Base-by-base conservation (phyloP, 2,888 invertebrate species). In the Lepidonotus clava region DNA sequence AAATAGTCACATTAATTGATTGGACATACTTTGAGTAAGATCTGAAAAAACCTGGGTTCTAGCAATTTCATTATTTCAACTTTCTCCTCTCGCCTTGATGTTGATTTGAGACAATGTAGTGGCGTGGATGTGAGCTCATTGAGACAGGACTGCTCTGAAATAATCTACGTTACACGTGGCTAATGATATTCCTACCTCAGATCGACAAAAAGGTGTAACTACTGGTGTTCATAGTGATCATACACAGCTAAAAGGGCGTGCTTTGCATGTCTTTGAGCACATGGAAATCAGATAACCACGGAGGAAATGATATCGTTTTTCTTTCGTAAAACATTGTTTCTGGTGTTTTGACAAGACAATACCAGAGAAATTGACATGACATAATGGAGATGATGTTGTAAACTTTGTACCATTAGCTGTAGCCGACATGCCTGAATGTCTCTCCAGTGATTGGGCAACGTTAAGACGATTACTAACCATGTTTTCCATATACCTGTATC, bases 401-500 rank as follows among this genome's bases (percentile, higher is more conserved):
- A 71, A 11, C 34, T 71, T 36, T 71, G 71, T 1, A 34, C 71
- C 71, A n/a, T 34, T 71, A 38, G 71, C 36, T 71, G 71, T 71
- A 34, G n/a, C 36, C 36, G 38, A 71, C 38, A 71, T 71, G 38
- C 71, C 71, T 38, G 36, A 34, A 71, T 71, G 61, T 61, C 61
- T n/a, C n/a, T 61, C 28, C 61, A 61, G 61, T 61, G 61, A 61
- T 61, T n/a, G n/a, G 61, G 61, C 61, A 61, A n/a, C 28, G 28
- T 61, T 28, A 61, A 61, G 0, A 61, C 5, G 24, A 71, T 11
- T 36, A 71, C 71, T 24, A 46, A 80, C 11, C 51, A 66, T 76
- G 76, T 76, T 80, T 41, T 34, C 80, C 80, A 80, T 80, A 28
- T 46, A 80, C 34, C 24, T 80, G 80, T 80, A 80, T 24, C 76